A percentile compares a stretch with the other conserved stretches of the same genome.
Evolutionary conservation across 2,888 invertebrate genomes (phyloP).

Genomic region (Agrotis ipsilon): DNA sequence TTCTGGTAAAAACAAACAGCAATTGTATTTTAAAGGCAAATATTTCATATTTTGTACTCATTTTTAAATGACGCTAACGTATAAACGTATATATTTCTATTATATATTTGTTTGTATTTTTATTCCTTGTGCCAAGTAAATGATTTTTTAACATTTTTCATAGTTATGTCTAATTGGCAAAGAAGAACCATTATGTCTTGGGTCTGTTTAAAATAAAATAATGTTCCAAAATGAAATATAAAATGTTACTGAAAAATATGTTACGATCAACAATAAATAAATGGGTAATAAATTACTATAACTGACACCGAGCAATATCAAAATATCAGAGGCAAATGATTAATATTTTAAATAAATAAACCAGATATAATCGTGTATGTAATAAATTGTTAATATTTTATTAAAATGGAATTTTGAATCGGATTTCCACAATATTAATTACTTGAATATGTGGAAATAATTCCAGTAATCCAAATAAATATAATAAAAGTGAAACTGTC

Average conservation of each 20-base stretch:
- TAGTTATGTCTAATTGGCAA: too few relatives aligned
- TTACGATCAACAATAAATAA: slow-evolving; percentile 18
- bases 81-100: neutral
- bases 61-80: neutral
- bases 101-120: too few relatives aligned
- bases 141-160: too few relatives aligned
- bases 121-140: too few relatives aligned
- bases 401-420: slow-evolving; percentile 4
- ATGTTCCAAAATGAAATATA: slow-evolving; percentile 5
- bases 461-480: neutral
- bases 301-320: slow-evolving; percentile 24
- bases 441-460: slow-evolving; percentile 1
- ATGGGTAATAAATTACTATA: slow-evolving; percentile 32
- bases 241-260: neutral
- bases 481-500: neutral
- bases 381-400: neutral
- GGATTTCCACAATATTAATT: slow-evolving; percentile 1
- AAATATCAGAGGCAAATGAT: slow-evolving; percentile 31
- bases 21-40: neutral
- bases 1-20: neutral
- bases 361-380: neutral
- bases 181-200: too few relatives aligned
- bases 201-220: neutral
- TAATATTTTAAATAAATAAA: slow-evolving; percentile 34
- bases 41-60: neutral